Conservation (phyloP, 2,113 vertebrate genomes). For the Mirounga angustirostris region DNA sequence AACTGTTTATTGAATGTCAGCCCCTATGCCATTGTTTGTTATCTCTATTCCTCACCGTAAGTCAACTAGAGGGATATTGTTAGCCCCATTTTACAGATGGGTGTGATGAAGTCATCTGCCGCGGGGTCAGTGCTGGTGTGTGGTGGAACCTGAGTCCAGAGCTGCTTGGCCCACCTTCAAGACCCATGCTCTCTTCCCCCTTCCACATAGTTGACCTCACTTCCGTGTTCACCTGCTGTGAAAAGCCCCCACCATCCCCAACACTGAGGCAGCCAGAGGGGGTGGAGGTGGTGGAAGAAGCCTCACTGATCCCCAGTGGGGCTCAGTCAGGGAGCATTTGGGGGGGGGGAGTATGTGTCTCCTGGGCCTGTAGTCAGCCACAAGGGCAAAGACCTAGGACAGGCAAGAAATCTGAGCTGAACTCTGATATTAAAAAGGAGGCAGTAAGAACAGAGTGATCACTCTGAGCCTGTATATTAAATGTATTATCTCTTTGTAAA, state of each 20-base stretch:
- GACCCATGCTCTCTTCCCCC: too few species aligned
- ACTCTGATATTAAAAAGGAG: conserved; percentile 70
- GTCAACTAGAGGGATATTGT: neutral
- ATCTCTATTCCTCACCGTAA: neutral
- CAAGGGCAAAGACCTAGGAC: conserved; percentile 67
- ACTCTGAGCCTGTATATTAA: conserved; percentile 67
- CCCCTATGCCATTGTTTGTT: rapidly evolving
- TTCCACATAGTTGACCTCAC: neutral
- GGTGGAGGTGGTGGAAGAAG: neutral
- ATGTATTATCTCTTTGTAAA: conserved; percentile 75
- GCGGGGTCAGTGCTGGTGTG: neutral
- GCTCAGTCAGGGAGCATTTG: neutral
- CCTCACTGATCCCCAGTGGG: rapidly evolving
- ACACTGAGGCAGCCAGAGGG: neutral
- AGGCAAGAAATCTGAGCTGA: neutral
- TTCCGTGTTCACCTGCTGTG: neutral
- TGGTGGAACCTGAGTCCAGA: neutral
- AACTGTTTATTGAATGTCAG: neutral
- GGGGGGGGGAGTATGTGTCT: neutral
- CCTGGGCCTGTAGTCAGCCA: neutral
- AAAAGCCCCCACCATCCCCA: neutral
- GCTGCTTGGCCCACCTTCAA: neutral
- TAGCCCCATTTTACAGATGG: neutral
- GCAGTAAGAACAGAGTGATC: conserved; percentile 62
- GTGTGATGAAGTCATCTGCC: neutral